phyloP scores from a whole-genome alignment of 2,797 vertebrate species.

The Acridotheres tristis region DNA sequence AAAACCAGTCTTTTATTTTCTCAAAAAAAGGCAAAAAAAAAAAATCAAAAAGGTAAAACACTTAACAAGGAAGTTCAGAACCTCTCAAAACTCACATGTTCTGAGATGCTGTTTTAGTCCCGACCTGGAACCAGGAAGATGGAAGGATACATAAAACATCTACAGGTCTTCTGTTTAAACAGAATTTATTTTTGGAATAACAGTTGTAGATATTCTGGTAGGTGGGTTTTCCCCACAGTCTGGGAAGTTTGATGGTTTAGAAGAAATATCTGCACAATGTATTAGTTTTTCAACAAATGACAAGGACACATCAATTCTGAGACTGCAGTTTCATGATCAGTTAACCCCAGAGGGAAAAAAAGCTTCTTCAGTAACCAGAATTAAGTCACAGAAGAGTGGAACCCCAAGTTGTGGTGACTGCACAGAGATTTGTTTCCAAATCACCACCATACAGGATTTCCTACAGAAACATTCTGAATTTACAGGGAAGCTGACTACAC shows the following conservation, averaged over 20 bases:
- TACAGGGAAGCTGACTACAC: background rate
- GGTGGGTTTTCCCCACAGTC: accelerated
- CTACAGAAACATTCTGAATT: background rate
- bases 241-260: background rate
- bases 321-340: background rate
- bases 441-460: background rate
- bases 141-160: background rate
- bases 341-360: background rate
- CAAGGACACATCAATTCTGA: background rate
- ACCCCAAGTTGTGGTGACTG: background rate
- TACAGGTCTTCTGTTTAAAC: background rate
- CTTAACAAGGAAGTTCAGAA: background rate
- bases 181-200: background rate
- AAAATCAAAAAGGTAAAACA: background rate
- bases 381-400: background rate
- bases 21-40: background rate
- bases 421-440: background rate
- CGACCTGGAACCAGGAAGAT: background rate
- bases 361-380: background rate
- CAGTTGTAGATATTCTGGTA: background rate
- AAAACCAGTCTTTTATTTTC: background rate
- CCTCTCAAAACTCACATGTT: background rate
- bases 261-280: background rate
- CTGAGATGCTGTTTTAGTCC: background rate
- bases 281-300: background rate